Percentiles rank a stretch among this genome's conserved stretches.
These are phyloP conservation scores for Chaetops frenatus DNA, from an alignment of 2,113 vertebrate genomes.

Conservation along the genomic window DNA sequence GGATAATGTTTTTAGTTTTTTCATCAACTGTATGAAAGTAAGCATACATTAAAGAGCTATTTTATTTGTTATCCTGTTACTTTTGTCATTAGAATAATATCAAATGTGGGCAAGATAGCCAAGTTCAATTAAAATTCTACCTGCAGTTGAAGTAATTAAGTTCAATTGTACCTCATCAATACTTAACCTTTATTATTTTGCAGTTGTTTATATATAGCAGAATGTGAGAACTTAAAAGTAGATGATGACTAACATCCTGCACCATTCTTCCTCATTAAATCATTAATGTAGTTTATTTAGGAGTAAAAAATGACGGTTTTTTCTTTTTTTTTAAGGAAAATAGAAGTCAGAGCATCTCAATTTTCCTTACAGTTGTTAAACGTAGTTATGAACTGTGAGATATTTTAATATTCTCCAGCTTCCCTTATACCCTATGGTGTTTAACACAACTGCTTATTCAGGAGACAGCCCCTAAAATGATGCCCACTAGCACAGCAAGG, in stretches of 20 bases:
- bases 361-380: neutral
- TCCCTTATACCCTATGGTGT: neutral
- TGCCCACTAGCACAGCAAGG: neutral
- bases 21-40: neutral
- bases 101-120: slow-evolving; percentile 55
- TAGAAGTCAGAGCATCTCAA: neutral
- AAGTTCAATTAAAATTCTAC: slow-evolving; percentile 70
- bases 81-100: slow-evolving; percentile 21
- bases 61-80: neutral
- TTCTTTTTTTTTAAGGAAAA: neutral
- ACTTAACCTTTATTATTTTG: slow-evolving; percentile 8
- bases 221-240: neutral
- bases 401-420: neutral
- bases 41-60: neutral
- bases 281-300: neutral
- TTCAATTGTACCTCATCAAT: slow-evolving; percentile 11
- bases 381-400: neutral
- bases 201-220: neutral
- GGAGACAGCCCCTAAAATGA: neutral
- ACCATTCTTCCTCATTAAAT: neutral
- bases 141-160: slow-evolving; percentile 66
- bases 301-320: neutral
- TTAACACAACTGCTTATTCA: neutral
- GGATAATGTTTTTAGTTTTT: neutral
- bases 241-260: neutral